Base-by-base conservation (phyloP, 2,888 invertebrate genomes). In the Macrophya annulata region DNA sequence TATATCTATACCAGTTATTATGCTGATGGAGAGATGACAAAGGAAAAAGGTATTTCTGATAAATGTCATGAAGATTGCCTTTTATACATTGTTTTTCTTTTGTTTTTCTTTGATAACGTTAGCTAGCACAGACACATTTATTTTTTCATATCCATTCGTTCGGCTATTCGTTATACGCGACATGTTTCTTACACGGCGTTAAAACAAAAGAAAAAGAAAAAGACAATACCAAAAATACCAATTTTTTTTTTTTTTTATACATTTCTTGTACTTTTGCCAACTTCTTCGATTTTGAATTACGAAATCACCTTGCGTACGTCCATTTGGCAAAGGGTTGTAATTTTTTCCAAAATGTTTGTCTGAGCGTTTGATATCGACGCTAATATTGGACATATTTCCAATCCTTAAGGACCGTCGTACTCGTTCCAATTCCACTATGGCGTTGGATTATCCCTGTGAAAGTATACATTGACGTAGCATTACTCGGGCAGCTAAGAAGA, bases 61-160 rank as follows among this genome's bases (percentile, higher is more conserved):
- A 68, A 68, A 68, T 68, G 68, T 68, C 37, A 5, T 37, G 17
- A 68, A 37, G 68, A 68, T 68, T 68, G 68, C 68, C 68, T 68
- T 68, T 37, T 37, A 17, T 68, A 17, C 37, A 21, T 21, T 55
- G 2, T 55, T 15, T 55, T 10, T 17, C 15, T 17, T 0, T 43
- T 43, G 6, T 43, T 43, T 43, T 43, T 4, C 43, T 43, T 43
- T 43, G 6, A 4, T 43, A 17, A 15, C 12, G 9, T 59, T n/a
- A n/a, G 21, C 48, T 4, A 59, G n/a, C 9, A 25, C 59, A 0
- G 21, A n/a, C 21, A 59, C 51, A 17, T 15, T 0, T 17, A 51
- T 51, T 51, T 5, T 17, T 51, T 51, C 51, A 51, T 55, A 55
- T 55, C 55, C n/a, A 55, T 55, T 55, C n/a, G n/a, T 8, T 55